Base-by-base conservation (phyloP, 2,797 vertebrate species). In the Macroramphosus scolopax region DNA sequence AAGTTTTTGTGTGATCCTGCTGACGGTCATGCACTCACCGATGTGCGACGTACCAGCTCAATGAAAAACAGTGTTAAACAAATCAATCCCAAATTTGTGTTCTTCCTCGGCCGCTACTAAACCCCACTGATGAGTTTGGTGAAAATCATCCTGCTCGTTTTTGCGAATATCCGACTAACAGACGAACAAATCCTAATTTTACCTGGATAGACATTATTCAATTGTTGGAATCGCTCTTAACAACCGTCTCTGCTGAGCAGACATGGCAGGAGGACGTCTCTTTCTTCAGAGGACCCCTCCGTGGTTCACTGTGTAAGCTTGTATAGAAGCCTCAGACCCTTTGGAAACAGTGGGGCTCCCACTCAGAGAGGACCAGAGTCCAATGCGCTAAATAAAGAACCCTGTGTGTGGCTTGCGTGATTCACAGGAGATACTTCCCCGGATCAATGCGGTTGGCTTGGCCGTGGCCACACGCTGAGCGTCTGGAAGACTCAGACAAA, bases 381-480 rank as follows among this genome's bases (percentile, higher is more conserved):
- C 63, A 63, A 25, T 30, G 46, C 5, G 8, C 52, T 51, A 48
- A 75, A 77, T 82, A 58, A 70, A 80, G 55, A 51, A 33, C 63
- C 66, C 68, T 75, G 70, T 65, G 63, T 80, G 75, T 51, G 64
- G 63, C 68, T 53, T 66, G 30, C 29, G 18, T 56, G 60, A 71
- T 72, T 73, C 71, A 67, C 67, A 75, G 65, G 46, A 79, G 79
- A 73, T 64, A 52, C 68, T 78, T 76, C 55, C 61, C 62, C 47
- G 53, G 72, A 87, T 87, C 82, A 80, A 77, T 86, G 76, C 86
- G 73, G 80, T 85, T 81, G 75, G 60, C 71, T 72, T 68, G 58
- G 73, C 20, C 29, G 4, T 38, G n/a, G 40, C 70, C 60, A 53
- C 83, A 84, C 6, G 52, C 74, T 78, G 80, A 9, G 65, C 63